Percentiles rank a stretch among this genome's conserved stretches.
phyloP scores from a whole-genome alignment of 2,888 invertebrate species.

The Acrobasis consociella region DNA sequence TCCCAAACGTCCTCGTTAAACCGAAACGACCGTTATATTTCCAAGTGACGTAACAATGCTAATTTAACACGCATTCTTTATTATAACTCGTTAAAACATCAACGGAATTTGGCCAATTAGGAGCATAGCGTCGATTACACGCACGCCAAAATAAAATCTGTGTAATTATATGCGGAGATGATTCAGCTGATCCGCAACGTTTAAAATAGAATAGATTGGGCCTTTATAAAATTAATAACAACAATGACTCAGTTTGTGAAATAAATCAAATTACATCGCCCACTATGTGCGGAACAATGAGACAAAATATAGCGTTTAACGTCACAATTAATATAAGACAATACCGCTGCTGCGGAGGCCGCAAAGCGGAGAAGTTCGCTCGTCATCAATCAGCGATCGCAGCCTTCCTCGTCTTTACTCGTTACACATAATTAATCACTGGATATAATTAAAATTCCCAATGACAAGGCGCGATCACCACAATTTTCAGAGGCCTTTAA shows the following conservation, averaged over 20 bases:
- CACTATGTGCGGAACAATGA: slow-evolving; percentile 67
- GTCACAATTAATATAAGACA: slow-evolving; percentile 75
- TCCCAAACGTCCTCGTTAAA: slow-evolving; percentile 21
- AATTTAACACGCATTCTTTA: slow-evolving; percentile 23
- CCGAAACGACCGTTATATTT: slow-evolving; percentile 21
- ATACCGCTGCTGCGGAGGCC: slow-evolving; percentile 55
- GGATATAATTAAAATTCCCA: slow-evolving; percentile 79
- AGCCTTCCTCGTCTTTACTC: slow-evolving; percentile 59
- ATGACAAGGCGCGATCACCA: slow-evolving; percentile 75
- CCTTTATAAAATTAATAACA: slow-evolving; percentile 72
- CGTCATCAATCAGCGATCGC: slow-evolving; percentile 77
- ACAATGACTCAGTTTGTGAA: slow-evolving; percentile 69
- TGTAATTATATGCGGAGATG: slow-evolving; percentile 48
- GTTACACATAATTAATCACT: slow-evolving; percentile 79
- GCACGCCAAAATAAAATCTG: slow-evolving; percentile 29
- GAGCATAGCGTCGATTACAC: slow-evolving; percentile 20
- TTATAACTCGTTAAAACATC: slow-evolving; percentile 20
- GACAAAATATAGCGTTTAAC: slow-evolving; percentile 72
- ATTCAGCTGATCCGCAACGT: slow-evolving; percentile 51
- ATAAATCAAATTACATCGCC: slow-evolving; percentile 72
- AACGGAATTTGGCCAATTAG: slow-evolving; percentile 23
- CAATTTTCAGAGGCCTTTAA: slow-evolving; percentile 49
- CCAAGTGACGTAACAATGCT: slow-evolving; percentile 20
- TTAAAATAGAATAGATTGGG: slow-evolving; percentile 58
- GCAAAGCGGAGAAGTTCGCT: slow-evolving; percentile 60